Percentiles rank a stretch among this genome's conserved stretches.
Evolutionary conservation across 2,113 vertebrate species (phyloP).

Genomic region (Conger conger): DNA sequence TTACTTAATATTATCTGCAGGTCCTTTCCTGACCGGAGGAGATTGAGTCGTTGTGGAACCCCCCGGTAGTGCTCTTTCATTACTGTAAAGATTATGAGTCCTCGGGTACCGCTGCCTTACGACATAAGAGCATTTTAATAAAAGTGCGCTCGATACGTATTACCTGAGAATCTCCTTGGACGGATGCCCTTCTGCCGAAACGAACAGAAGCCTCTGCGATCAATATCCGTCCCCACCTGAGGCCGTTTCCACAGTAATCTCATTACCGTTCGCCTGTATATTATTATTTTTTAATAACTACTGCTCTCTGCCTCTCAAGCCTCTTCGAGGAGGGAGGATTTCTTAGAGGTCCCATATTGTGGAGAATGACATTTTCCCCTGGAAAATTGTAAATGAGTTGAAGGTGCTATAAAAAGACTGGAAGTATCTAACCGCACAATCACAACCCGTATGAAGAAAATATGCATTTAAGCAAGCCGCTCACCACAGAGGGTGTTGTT

Average conservation of each 20-base stretch:
- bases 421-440: too few relatives aligned
- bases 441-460: too few relatives aligned
- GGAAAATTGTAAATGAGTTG: too few relatives aligned
- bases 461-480: too few relatives aligned
- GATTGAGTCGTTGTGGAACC: neutral
- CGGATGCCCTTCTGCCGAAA: conserved; percentile 15
- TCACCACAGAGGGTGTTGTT: too few relatives aligned
- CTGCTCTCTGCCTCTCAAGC: conserved; percentile 24
- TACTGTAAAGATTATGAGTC: neutral
- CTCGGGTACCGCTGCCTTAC: neutral
- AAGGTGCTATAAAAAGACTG: too few relatives aligned
- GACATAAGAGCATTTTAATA: neutral
- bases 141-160: neutral
- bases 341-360: too few relatives aligned
- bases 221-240: conserved; percentile 28
- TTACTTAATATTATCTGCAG: conserved; percentile 42
- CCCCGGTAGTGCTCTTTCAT: neutral
- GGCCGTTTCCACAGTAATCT: conserved; percentile 40
- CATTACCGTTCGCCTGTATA: conserved; percentile 46
- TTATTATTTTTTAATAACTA: conserved; percentile 43
- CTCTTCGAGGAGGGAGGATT: conserved; percentile 38
- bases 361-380: too few relatives aligned
- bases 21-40: neutral
- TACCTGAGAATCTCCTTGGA: neutral
- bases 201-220: conserved; percentile 19